Evolutionary conservation across 2,113 vertebrate species (phyloP).

Genomic region (Empidonax alnorum): DNA sequence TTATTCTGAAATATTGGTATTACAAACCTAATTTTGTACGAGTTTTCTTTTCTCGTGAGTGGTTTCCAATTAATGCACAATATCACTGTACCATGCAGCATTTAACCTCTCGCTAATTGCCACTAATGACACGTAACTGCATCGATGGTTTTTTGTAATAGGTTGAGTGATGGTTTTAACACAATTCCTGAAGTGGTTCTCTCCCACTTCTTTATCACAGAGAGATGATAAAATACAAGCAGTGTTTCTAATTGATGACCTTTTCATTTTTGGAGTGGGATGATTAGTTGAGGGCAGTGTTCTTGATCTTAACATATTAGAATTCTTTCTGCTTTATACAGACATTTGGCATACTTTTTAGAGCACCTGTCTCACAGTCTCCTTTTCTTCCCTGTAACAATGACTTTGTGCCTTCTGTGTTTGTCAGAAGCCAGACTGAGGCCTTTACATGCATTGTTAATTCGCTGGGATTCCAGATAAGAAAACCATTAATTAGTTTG

Average conservation of each 20-base stretch:
- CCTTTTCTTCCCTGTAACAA: background rate
- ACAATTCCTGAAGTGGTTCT: background rate
- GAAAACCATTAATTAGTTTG: background rate
- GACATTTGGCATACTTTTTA: background rate
- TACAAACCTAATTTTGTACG: background rate
- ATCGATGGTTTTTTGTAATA: slow-evolving; percentile 17
- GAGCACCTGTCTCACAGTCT: background rate
- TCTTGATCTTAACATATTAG: background rate
- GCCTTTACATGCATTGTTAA: background rate
- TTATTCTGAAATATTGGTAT: background rate
- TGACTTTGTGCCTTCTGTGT: background rate
- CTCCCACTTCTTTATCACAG: background rate
- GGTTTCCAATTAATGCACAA: slow-evolving; percentile 23
- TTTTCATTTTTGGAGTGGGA: background rate
- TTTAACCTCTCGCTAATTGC: slow-evolving; percentile 59
- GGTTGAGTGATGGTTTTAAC: slow-evolving; percentile 9
- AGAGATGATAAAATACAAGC: background rate
- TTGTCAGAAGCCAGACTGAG: background rate
- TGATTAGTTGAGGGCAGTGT: background rate
- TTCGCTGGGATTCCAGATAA: background rate
- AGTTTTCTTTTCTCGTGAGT: background rate
- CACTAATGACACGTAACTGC: slow-evolving; percentile 22
- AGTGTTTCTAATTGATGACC: background rate
- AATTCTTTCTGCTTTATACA: background rate
- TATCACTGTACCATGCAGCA: background rate